These are phyloP conservation scores for Hemiscyllium ocellatum DNA, from an alignment of 2,113 vertebrate species.

Conservation along the genomic window DNA sequence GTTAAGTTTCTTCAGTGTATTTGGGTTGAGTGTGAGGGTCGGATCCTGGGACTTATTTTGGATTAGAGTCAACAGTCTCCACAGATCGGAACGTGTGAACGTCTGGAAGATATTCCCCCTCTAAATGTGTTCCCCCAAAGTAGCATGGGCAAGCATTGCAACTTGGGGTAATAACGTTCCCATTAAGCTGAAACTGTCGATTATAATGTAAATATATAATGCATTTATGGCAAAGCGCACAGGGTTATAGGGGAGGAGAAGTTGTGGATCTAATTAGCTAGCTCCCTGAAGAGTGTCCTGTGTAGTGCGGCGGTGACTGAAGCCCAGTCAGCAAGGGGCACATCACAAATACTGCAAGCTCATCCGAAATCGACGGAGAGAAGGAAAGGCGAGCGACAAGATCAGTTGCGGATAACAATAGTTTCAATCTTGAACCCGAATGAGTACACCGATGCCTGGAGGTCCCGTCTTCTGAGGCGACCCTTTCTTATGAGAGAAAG, in stretches of 20 bases:
- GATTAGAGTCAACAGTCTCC: not conserved
- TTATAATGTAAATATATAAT: not conserved
- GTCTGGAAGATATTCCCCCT: not conserved
- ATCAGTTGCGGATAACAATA: not conserved
- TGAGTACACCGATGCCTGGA: not conserved
- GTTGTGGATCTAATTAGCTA: not conserved
- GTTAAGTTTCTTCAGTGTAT: not conserved
- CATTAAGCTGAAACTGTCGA: not conserved
- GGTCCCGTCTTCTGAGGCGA: not conserved
- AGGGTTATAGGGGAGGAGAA: not conserved
- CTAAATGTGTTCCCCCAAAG: too few species aligned
- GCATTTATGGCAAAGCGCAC: not conserved
- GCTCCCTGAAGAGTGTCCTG: not conserved
- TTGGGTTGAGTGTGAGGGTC: not conserved
- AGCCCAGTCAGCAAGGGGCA: not conserved
- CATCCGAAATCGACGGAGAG: not conserved
- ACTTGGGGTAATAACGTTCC: not conserved
- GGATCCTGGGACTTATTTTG: not conserved
- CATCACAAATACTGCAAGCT: not conserved
- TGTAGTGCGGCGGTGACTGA: not conserved
- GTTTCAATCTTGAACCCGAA: not conserved
- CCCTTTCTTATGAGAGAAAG: not conserved
- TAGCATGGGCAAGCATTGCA: not conserved
- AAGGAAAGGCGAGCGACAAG: too few species aligned
- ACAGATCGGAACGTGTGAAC: not conserved